Evolutionary conservation across 2,888 invertebrate species (phyloP).

Genomic region (Hirtodrosophila cameraria): DNA sequence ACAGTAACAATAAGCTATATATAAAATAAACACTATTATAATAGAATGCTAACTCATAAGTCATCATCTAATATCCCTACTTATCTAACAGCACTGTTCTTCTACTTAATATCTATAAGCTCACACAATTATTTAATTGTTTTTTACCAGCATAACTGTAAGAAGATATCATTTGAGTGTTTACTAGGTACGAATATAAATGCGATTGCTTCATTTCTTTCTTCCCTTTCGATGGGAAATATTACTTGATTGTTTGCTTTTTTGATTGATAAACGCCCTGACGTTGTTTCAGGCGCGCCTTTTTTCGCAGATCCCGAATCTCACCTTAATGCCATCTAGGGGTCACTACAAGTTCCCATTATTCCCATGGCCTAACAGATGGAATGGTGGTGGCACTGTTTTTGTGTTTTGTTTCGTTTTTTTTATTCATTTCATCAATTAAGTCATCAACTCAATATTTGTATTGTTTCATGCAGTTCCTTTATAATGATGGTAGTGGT

Average conservation of each 20-base stretch:
- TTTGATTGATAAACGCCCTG: conserved; percentile 59
- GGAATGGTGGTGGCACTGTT: conserved; percentile 38
- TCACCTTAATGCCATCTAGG: conserved; percentile 42
- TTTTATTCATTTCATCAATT: conserved; percentile 82
- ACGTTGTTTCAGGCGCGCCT: no score
- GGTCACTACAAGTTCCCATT: conserved; percentile 1
- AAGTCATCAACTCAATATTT: conserved; percentile 76
- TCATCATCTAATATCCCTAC: no score
- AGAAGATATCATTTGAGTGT: conserved; percentile 39
- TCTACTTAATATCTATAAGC: background rate
- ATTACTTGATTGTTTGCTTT: conserved; percentile 64
- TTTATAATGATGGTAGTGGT: conserved; percentile 37
- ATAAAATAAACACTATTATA: background rate
- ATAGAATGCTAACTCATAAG: background rate
- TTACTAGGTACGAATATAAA: conserved; percentile 8
- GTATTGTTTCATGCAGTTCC: conserved; percentile 51
- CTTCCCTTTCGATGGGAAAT: conserved; percentile 37
- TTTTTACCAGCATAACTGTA: conserved; percentile 54
- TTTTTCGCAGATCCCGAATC: conserved; percentile 24
- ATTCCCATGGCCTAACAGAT: conserved; percentile 42
- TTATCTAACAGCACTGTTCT: background rate
- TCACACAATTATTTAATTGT: conserved; percentile 22
- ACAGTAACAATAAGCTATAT: background rate
- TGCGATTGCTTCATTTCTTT: conserved; percentile 44
- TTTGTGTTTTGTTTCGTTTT: no score